Evolutionary conservation across 2,113 vertebrate species (phyloP).

Genomic region (Apeltes quadracus): DNA sequence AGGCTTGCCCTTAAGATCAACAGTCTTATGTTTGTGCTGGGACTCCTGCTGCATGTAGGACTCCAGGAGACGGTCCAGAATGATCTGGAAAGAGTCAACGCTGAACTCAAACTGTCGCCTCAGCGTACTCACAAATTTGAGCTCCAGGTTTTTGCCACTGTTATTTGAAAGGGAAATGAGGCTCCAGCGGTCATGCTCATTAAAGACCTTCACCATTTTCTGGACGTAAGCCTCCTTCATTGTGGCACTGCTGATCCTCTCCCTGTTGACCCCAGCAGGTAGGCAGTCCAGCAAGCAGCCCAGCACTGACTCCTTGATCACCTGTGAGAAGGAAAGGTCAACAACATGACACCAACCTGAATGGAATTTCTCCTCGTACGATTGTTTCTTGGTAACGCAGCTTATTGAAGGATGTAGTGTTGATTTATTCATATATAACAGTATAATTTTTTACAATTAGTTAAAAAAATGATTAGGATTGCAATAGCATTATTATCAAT

Average conservation of each 20-base stretch:
- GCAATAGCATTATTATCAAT: constrained; percentile 22
- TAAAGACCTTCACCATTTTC: constrained; percentile 98
- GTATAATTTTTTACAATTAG: constrained; percentile 14
- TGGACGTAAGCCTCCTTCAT: constrained; percentile 97
- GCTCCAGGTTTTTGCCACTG: constrained; percentile 94
- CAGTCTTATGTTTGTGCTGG: constrained; percentile 44
- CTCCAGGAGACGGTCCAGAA: constrained; percentile 88
- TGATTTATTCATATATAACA: constrained; percentile 16
- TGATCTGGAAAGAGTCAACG: constrained; percentile 97
- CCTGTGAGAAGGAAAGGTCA: constrained; percentile 78
- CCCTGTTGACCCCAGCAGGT: constrained; percentile 91
- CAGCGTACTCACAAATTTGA: constrained; percentile 92
- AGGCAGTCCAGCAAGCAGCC: constrained; percentile 90
- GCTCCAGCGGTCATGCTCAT: constrained; percentile 92
- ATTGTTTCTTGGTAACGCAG: constrained; percentile 16
- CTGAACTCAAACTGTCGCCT: constrained; percentile 97
- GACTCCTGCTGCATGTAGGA: constrained; percentile 83
- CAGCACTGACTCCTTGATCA: constrained; percentile 92
- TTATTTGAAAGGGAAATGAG: constrained; percentile 97
- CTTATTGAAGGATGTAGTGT: constrained; percentile 7
- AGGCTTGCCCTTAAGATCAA: constrained; percentile 49
- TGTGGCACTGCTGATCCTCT: constrained; percentile 90
- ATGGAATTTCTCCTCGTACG: constrained; percentile 8
- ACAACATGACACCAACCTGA: constrained; percentile 30
- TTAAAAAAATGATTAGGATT: neutral